Evolutionary conservation across 2,113 vertebrate genomes (phyloP).

Genomic region (Ptyas mucosa): DNA sequence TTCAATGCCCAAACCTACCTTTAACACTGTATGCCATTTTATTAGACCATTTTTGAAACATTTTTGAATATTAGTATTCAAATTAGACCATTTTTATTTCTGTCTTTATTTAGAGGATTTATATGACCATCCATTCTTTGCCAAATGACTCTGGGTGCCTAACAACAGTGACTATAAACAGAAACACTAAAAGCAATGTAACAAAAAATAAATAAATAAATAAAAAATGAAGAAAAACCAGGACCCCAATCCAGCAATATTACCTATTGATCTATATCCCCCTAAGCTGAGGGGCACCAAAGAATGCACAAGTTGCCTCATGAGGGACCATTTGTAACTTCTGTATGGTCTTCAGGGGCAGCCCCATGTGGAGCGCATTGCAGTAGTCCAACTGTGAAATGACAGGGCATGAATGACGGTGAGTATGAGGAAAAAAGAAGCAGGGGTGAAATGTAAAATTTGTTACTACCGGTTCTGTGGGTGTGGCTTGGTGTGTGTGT

Average conservation of each 20-base stretch:
- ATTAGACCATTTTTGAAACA: not conserved
- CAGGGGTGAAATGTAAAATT: too few species aligned
- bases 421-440: not conserved
- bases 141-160: not conserved
- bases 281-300: not conserved
- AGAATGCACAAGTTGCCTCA: not conserved
- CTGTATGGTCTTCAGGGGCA: not conserved
- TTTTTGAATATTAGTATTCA: too few species aligned
- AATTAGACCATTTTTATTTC: not conserved
- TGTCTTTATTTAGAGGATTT: not conserved
- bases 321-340: not conserved
- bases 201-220: too few species aligned
- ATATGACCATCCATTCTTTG: not conserved
- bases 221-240: not conserved
- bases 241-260: not conserved
- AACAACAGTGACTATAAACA: not conserved
- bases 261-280: not conserved
- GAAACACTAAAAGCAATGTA: not conserved
- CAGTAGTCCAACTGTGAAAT: not conserved
- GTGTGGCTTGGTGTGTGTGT: too few species aligned
- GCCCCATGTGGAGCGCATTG: too few species aligned
- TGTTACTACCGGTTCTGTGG: too few species aligned
- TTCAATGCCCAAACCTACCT: not conserved
- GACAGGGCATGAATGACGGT: not conserved
- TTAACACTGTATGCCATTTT: not conserved